Evolutionary conservation across 1,140 invertebrate species (phyloP).

Genomic region (Proctacanthus coquilletti): DNA sequence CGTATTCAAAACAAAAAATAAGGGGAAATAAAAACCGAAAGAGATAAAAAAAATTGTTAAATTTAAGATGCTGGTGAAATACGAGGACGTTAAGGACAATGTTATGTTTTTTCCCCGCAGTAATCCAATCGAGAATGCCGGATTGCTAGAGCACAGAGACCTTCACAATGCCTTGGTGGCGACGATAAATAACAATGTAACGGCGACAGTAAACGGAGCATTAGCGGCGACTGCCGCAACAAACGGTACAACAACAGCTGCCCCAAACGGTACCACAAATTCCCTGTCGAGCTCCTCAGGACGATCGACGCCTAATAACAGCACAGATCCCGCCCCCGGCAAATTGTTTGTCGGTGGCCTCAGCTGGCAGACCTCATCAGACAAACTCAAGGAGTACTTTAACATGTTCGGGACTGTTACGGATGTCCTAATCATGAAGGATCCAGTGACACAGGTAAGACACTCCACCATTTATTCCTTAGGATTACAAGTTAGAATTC

Average conservation of each 20-base stretch:
- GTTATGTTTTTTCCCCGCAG: conserved; percentile 30
- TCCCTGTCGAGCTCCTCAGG: conserved; percentile 41
- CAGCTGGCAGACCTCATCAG: conserved; percentile 81
- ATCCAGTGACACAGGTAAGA: conserved; percentile 77
- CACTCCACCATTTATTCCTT: too few species aligned
- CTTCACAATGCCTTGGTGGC: conserved; percentile 42
- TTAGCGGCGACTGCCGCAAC: conserved; percentile 19
- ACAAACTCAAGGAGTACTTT: conserved; percentile 80
- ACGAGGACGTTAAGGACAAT: too few species aligned
- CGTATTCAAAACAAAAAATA: background rate
- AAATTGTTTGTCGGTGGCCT: conserved; percentile 83
- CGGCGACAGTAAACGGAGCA: conserved; percentile 25
- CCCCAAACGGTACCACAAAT: conserved; percentile 7
- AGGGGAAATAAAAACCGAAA: background rate
- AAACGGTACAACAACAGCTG: conserved; percentile 18
- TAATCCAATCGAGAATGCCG: conserved; percentile 37
- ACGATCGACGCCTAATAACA: conserved; percentile 50
- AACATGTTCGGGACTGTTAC: conserved; percentile 80
- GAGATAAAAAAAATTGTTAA: background rate
- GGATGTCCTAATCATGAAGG: conserved; percentile 89
- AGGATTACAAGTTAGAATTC: too few species aligned
- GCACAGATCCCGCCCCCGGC: conserved; percentile 59
- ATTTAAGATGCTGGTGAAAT: background rate
- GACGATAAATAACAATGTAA: conserved; percentile 31
- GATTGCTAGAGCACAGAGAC: conserved; percentile 41